Base-by-base conservation (phyloP, 2,113 vertebrate species). In the Sialia sialis region DNA sequence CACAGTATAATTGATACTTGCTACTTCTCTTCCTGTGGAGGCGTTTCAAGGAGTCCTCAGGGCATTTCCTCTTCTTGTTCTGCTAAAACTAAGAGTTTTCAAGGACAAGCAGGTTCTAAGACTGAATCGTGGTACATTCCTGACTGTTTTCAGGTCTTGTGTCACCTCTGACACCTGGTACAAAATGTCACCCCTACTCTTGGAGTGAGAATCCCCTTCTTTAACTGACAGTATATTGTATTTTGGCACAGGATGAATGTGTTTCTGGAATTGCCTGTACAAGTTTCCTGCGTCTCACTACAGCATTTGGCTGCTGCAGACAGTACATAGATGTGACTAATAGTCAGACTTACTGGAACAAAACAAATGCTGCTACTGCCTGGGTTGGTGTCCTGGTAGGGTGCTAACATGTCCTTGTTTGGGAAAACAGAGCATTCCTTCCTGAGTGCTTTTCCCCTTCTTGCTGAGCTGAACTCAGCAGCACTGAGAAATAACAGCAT, bases 51-150 rank as follows among this genome's bases (percentile, higher is more conserved):
- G 69, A 90, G 76, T 22, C 32, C 84, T 91, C 44, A 25, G 87
- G 68, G 67, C 43, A 51, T 64, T 95, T 94, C 63, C 67, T 94
- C 66, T 58, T 67, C 93, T 79, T 89, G 73, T 75, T 82, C 52
- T 79, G 59, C 74, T 80, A 51, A 93, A 92, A 79, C 52, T 30
- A 46, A 48, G 55, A 54, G 26, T 62, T 91, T 93, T 86, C 27
- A 3, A 77, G 74, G 67, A 59, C 74, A 62, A 59, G 30, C 2
- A 0, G 3, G 0, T 39, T 87, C 58, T 85, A 62, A 80, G n/a
- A 8, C n/a, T 56, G 39, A 36, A n/a, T 21, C 0, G 0, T 32
- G 15, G 12, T 78, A 25, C n/a, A 7, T 74, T 95, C 38, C 54
- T 58, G 30, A 27, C 69, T 64, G 32, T 82, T 87, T 63, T 73